Conservation (phyloP, 1,140 invertebrate genomes). For the Babylonia areolata region DNA sequence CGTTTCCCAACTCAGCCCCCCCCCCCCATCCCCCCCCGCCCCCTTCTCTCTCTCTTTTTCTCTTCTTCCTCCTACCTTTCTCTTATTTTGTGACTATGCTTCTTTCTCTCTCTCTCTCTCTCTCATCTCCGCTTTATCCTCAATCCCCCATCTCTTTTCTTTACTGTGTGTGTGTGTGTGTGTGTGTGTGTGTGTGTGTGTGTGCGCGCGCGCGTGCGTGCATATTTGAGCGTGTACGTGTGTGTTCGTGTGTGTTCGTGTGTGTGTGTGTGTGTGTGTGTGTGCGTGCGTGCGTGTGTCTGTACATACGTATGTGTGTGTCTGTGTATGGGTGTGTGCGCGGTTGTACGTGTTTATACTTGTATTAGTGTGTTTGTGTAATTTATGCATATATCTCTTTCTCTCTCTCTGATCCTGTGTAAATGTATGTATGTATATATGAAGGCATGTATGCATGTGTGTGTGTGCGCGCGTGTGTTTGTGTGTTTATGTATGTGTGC, state of each 20-base stretch:
- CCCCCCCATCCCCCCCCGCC: not conserved
- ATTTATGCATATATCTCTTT: too few species aligned
- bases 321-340: not conserved
- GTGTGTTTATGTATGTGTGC: not conserved
- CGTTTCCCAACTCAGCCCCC: not conserved
- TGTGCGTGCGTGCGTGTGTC: not conserved
- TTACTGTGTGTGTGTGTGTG: not conserved
- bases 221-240: not conserved
- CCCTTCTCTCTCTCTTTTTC: not conserved
- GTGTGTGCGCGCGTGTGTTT: not conserved
- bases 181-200: not conserved
- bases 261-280: constrained; percentile 2
- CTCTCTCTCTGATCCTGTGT: too few species aligned
- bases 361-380: not conserved
- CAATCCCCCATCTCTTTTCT: too few species aligned
- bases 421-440: too few species aligned
- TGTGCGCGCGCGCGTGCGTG: not conserved
- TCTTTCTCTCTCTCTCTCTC: too few species aligned
- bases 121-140: too few species aligned
- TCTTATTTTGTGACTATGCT: too few species aligned
- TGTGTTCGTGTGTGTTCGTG: not conserved
- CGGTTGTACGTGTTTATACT: not conserved
- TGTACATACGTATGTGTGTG: not conserved
- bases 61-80: too few species aligned
- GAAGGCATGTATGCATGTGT: not conserved